A percentile compares a stretch with the other conserved stretches of the same genome.
These are phyloP conservation scores for Glyphotaelius pellucidus DNA, from an alignment of 2,888 invertebrate genomes.

Conservation along the genomic window DNA sequence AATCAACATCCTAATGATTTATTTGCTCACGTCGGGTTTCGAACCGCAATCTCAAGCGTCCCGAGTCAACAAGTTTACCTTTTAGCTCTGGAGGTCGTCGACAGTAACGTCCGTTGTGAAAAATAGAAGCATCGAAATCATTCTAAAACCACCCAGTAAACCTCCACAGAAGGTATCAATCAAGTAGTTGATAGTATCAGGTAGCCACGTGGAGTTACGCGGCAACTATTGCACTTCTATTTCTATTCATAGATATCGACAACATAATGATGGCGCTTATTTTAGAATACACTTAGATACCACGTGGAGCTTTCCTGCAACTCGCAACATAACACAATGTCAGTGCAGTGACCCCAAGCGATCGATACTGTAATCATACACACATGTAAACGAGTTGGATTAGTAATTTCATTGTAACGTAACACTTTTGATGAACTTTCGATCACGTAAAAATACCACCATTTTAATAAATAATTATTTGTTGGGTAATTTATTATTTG, in stretches of 20 bases:
- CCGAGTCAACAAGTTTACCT: too few relatives aligned
- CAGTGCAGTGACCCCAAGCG: slow-evolving; percentile 9
- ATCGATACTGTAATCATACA: neutral
- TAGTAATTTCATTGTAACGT: neutral
- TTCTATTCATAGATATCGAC: neutral
- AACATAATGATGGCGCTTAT: neutral
- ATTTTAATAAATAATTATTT: neutral
- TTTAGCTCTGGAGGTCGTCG: neutral
- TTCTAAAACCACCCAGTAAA: neutral
- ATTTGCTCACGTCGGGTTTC: too few relatives aligned
- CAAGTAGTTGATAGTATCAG: neutral
- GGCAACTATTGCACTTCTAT: slow-evolving; percentile 11
- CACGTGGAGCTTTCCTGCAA: neutral
- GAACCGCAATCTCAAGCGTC: too few relatives aligned
- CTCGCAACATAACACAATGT: neutral
- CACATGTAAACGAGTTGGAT: neutral
- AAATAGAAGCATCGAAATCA: neutral
- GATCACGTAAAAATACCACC: neutral
- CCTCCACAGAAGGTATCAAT: neutral
- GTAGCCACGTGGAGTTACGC: neutral
- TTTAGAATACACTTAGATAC: neutral
- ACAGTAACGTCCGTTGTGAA: neutral
- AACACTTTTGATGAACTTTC: neutral
- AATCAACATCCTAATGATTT: too few relatives aligned
- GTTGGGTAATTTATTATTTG: neutral